Evolutionary conservation across 2,888 invertebrate species (phyloP), one percentile per base, ranked within the genome.

Genomic region (Drosophila anomalata): DNA sequence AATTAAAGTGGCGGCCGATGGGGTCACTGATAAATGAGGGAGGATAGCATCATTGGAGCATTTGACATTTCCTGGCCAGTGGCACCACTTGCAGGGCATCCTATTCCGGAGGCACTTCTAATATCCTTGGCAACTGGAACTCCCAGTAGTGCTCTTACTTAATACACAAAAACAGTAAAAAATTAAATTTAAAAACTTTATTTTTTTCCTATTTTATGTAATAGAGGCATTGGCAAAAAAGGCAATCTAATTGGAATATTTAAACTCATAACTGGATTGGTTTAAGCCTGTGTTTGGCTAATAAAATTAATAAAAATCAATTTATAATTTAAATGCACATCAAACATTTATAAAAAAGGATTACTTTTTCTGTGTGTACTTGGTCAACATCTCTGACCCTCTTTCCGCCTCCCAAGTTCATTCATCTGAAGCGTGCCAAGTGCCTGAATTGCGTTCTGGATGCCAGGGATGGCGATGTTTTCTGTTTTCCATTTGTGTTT

Each of bases 401-500:
- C 22, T 12, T 29, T 0, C 31, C n/a, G 41, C 31, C 39, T 24
- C 9, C 47, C 24, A 39, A 39, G 47, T 42, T 61, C 41, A 31
- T 60, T 61, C 47, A 22, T 41, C 61, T 48, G 48, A 60, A 60
- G 48, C 61, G 24, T n/a, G 61, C 36, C 61, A 63, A 62, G 50
- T 63, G 62, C 48, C 62, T 63, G 63, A 62, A 62, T 51, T 62
- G 31, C 42, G 50, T 50, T 50, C 42, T 24, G 50, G 33, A 33
- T 62, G 62, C 24, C 47, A 47, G 33, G 12, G 12, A 33, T 39
- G 39, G 14, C 12, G 39, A 41, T 66, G 29, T 41, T 12, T 29
- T 51, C 20, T 22, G 53, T 55, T 14, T 50, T 39, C 31, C 51
- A 39, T 58, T 57, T 51, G 51, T 73, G 59, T 71, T 77, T 61